These are phyloP conservation scores for Arrhopalites spinosus DNA, from an alignment of 2,888 invertebrate species.

Conservation along the genomic window DNA sequence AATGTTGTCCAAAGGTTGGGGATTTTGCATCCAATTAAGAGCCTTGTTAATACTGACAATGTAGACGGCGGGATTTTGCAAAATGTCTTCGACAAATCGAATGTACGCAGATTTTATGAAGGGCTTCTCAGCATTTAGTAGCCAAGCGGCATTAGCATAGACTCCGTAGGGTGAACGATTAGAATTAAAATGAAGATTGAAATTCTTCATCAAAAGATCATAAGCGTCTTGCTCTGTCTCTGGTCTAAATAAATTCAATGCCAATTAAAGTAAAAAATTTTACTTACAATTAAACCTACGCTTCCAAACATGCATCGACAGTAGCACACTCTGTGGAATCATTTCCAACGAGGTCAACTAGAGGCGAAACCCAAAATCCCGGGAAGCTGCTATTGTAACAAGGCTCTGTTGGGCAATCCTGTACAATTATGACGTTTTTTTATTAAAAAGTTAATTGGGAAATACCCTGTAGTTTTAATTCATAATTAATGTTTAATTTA, in stretches of 20 bases:
- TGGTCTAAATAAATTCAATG: slow-evolving; percentile 56
- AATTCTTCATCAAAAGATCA: slow-evolving; percentile 68
- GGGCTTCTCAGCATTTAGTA: slow-evolving; percentile 57
- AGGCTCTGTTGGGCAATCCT: slow-evolving; percentile 59
- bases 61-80: slow-evolving; percentile 64
- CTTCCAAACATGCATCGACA: slow-evolving; percentile 64
- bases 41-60: slow-evolving; percentile 64
- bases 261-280: neutral
- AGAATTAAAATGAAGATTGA: slow-evolving; percentile 67
- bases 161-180: slow-evolving; percentile 72
- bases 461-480: too few relatives aligned
- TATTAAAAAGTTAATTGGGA: too few relatives aligned
- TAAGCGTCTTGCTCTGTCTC: slow-evolving; percentile 63
- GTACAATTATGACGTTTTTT: neutral
- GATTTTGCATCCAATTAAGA: slow-evolving; percentile 66
- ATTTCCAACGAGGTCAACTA: slow-evolving; percentile 65
- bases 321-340: slow-evolving; percentile 64
- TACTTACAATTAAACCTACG: slow-evolving; percentile 25
- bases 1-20: slow-evolving; percentile 58
- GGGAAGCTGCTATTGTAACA: slow-evolving; percentile 67
- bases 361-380: slow-evolving; percentile 71
- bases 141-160: slow-evolving; percentile 71
- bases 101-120: neutral
- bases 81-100: slow-evolving; percentile 65
- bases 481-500: too few relatives aligned